Conservation (phyloP, 2,797 vertebrate genomes). For the Enteromius paludinosus region DNA sequence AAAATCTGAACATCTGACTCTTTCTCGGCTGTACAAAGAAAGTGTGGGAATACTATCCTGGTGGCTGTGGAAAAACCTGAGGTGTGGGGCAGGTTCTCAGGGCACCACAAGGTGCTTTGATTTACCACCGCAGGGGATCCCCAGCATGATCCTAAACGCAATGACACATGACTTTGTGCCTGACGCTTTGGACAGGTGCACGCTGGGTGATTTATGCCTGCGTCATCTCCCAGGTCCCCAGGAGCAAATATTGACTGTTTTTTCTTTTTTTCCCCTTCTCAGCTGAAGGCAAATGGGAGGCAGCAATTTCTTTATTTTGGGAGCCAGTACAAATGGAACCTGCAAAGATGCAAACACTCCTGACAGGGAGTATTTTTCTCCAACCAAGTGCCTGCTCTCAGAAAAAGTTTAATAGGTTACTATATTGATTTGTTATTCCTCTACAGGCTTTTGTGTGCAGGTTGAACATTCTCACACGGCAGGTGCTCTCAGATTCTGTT, state of each 20-base stretch:
- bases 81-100: constrained; percentile 55
- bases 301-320: constrained; percentile 80
- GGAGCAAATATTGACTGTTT: constrained; percentile 83
- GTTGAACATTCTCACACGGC: constrained; percentile 59
- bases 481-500: constrained; percentile 30
- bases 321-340: constrained; percentile 78
- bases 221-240: constrained; percentile 72
- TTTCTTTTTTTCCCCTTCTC: constrained; percentile 71
- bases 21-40: constrained; percentile 15
- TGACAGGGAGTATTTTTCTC: constrained; percentile 70
- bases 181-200: constrained; percentile 80
- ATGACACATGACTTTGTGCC: constrained; percentile 78
- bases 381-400: constrained; percentile 40
- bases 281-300: constrained; percentile 78
- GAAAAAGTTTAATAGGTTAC: constrained; percentile 65
- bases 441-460: constrained; percentile 67
- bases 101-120: constrained; percentile 72
- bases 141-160: constrained; percentile 75
- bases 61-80: constrained; percentile 53
- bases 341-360: constrained; percentile 76
- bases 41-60: constrained; percentile 54
- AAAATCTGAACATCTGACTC: background rate
- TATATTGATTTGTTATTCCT: constrained; percentile 77
- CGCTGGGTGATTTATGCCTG: constrained; percentile 82
- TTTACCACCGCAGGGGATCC: constrained; percentile 74